Evolutionary conservation across 1,140 invertebrate species (phyloP), one percentile per base, ranked within the genome.

Genomic region (Drosophila parabipectinata): DNA sequence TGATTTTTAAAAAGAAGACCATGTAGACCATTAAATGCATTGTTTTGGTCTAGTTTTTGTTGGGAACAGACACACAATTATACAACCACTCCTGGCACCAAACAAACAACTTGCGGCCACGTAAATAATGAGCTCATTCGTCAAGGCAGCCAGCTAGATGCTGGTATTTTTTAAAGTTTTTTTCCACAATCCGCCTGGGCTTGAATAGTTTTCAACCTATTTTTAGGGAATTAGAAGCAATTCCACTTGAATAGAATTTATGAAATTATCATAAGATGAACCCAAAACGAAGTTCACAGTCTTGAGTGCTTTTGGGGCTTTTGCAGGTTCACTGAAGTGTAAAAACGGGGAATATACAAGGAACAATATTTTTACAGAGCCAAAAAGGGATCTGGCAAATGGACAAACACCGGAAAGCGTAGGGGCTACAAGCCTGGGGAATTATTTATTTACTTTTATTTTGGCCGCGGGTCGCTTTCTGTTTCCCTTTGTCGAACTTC

Each of bases 221-320:
- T 50, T 60, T 58, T 32, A 39, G 37, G 41, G 53, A 61, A 53
- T 48, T 58, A 50, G 52, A 67, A 54, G 51, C 48, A 34, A 63
- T 58, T 55, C 50, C 10, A n/a, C 26, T 39, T n/a, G 45, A 62
- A 60, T 26, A 34, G 60, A 74, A 77, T 80, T 80, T 69, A 62
- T 61, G 34, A 80, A 80, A 85, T 84, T 81, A 84, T 24, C 82
- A 81, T 77, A 73, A 55, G 66, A 68, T 54, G 55, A 63, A 55
- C 47, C 58, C 54, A 15, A 54, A 74, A 58, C 34, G 34, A 58
- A 72, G 67, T 59, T 56, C 48, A 39, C 18, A 63, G 66, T 47
- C 32, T 63, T 54, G 37, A 77, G 15, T 10, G 56, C 12, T 12
- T 10, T n/a, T 39, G 56, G 44, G 32, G 34, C 12, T 66, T 15